Conservation (phyloP, 2,888 invertebrate genomes). For the Oxycera nigricornis region DNA sequence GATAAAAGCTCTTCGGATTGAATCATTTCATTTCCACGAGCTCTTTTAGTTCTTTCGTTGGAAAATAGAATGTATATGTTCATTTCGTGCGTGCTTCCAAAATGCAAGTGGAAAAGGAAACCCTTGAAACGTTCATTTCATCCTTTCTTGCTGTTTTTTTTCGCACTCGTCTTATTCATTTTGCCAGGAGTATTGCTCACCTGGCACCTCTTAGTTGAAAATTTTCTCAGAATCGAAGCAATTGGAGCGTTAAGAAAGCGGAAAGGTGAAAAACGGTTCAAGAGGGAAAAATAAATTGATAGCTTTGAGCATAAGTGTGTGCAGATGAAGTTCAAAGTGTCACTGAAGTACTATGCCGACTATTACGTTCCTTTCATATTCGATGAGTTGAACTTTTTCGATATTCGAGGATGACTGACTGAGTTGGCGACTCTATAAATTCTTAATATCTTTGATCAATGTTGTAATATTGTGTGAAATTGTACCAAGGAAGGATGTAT, state of each 20-base stretch:
- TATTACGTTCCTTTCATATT: conserved; percentile 12
- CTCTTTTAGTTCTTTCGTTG: no score
- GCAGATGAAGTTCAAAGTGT: conserved; percentile 35
- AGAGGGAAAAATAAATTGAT: conserved; percentile 32
- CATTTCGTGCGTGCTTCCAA: conserved; percentile 8
- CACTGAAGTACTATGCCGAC: conserved; percentile 22
- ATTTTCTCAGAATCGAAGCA: not conserved
- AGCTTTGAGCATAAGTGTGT: conserved; percentile 32
- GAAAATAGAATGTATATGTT: no score
- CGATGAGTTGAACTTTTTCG: conserved; percentile 14
- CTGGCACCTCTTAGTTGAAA: not conserved
- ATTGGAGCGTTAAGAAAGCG: conserved; percentile 29
- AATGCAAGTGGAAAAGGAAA: not conserved
- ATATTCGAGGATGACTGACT: not conserved
- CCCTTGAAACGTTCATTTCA: conserved; percentile 10
- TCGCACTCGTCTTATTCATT: not conserved
- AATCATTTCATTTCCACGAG: no score
- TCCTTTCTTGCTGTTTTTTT: conserved; percentile 4
- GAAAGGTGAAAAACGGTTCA: conserved; percentile 13
- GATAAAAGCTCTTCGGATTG: no score
- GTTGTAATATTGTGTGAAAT: no score
- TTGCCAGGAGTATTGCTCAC: conserved; percentile 1
- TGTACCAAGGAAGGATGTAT: no score
- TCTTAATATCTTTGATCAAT: no score
- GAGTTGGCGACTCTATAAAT: no score